These are phyloP conservation scores for Bujurquina vittata DNA, from an alignment of 2,113 vertebrate genomes.

Conservation along the genomic window DNA sequence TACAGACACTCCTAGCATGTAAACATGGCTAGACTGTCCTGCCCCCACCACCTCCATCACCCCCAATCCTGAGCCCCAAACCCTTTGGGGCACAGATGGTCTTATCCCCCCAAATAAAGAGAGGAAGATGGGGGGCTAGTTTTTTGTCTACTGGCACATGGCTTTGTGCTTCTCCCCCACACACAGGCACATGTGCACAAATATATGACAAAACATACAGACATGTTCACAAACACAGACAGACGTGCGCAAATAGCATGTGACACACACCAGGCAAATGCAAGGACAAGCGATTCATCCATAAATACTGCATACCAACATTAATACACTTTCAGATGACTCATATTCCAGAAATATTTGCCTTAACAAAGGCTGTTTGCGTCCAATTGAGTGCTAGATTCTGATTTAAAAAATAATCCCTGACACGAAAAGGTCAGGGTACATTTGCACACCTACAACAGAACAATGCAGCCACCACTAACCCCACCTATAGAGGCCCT, in stretches of 20 bases:
- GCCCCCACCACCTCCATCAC: slow-evolving; percentile 29
- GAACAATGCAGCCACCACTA: slow-evolving; percentile 21
- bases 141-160: slow-evolving; percentile 63
- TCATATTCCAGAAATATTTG: slow-evolving; percentile 26
- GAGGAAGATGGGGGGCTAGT: slow-evolving; percentile 44
- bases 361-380: slow-evolving; percentile 48
- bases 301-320: slow-evolving; percentile 30
- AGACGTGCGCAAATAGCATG: slow-evolving; percentile 1
- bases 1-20: slow-evolving; percentile 61
- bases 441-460: slow-evolving; percentile 38
- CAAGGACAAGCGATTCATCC: slow-evolving; percentile 49
- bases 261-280: slow-evolving; percentile 3
- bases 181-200: slow-evolving; percentile 31
- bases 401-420: slow-evolving; percentile 12
- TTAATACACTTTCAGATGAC: slow-evolving; percentile 21
- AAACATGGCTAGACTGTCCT: slow-evolving; percentile 66
- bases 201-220: slow-evolving; percentile 18
- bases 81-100: slow-evolving; percentile 66
- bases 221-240: slow-evolving; percentile 8
- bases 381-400: slow-evolving; percentile 20
- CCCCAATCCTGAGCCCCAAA: slow-evolving; percentile 34
- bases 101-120: slow-evolving; percentile 63
- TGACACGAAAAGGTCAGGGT: slow-evolving; percentile 41
- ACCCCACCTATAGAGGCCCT: slow-evolving; percentile 26
- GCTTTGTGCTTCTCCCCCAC: slow-evolving; percentile 38